Conservation (phyloP, 64 coral and sea anemone species). For the Catalaphyllia jardinei region DNA sequence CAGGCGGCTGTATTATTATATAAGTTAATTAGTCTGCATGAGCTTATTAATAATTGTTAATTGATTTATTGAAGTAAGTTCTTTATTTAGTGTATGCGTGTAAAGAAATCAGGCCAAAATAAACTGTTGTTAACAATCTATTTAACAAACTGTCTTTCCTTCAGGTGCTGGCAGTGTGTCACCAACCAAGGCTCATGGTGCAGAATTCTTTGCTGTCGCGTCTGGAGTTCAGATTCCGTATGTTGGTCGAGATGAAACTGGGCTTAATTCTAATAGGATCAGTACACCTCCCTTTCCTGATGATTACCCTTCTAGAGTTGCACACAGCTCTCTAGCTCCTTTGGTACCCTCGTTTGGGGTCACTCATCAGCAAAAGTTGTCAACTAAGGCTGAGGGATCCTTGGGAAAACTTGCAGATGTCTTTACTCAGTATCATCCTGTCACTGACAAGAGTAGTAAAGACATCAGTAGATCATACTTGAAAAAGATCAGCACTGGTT, state of each 20-base stretch:
- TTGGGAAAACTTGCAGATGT: constrained; percentile 58
- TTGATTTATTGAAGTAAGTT: not conserved
- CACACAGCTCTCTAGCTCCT: constrained; percentile 13
- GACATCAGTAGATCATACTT: constrained; percentile 74
- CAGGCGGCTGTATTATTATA: too few relatives aligned
- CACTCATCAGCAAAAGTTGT: not conserved
- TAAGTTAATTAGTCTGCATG: too few relatives aligned
- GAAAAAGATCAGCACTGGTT: constrained; percentile 76
- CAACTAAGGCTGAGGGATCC: constrained; percentile 15
- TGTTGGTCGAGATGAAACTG: constrained; percentile 77
- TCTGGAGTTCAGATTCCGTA: constrained; percentile 87
- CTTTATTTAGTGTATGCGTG: not conserved
- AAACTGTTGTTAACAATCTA: not conserved
- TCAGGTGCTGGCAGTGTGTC: constrained; percentile 67
- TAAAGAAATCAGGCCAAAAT: not conserved
- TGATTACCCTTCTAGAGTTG: constrained; percentile 26
- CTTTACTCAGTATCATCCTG: constrained; percentile 46
- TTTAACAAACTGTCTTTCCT: not conserved
- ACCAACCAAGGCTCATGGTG: constrained; percentile 68
- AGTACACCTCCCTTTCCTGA: constrained; percentile 39
- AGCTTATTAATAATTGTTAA: too few relatives aligned
- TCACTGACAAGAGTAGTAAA: constrained; percentile 63
- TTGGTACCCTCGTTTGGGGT: not conserved
- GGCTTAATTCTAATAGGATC: constrained; percentile 25
- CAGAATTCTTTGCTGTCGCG: constrained; percentile 89